Evolutionary conservation across 2,888 invertebrate genomes (phyloP).

Genomic region (Perithous albicinctus): DNA sequence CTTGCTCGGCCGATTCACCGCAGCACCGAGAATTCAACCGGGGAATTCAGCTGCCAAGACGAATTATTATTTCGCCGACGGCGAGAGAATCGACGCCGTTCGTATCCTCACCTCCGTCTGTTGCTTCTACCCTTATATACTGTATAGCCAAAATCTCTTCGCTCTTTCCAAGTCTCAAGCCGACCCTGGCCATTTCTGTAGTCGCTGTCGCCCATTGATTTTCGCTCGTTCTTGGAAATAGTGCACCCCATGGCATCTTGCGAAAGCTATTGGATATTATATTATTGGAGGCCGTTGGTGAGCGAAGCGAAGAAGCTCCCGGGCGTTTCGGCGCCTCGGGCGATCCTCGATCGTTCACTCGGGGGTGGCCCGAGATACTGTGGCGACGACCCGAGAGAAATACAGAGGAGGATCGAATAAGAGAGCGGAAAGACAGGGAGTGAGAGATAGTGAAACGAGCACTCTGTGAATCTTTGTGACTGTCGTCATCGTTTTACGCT

Average conservation of each 20-base stretch:
- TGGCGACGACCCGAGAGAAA: constrained; percentile 42
- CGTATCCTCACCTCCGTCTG: constrained; percentile 29
- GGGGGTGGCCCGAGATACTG: constrained; percentile 3
- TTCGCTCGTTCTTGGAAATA: constrained; percentile 65
- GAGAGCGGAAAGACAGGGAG: constrained; percentile 22
- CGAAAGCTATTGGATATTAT: constrained; percentile 64
- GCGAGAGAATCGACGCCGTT: constrained; percentile 65
- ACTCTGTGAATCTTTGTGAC: constrained; percentile 18
- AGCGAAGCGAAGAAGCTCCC: constrained; percentile 21
- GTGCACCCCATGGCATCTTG: constrained; percentile 52
- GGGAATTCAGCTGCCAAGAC: constrained; percentile 63
- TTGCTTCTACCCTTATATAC: constrained; percentile 33
- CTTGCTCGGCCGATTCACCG: constrained; percentile 34
- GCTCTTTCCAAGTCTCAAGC: constrained; percentile 21
- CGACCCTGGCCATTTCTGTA: constrained; percentile 52
- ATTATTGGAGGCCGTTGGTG: constrained; percentile 49
- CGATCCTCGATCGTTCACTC: constrained; percentile 52
- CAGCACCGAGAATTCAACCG: constrained; percentile 15
- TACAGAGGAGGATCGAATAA: constrained; percentile 35
- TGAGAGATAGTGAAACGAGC: constrained; percentile 39
- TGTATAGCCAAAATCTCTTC: constrained; percentile 42
- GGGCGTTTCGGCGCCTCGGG: constrained; percentile 59
- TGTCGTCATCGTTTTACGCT: constrained; percentile 35
- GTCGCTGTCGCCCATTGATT: constrained; percentile 65
- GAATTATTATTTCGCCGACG: constrained; percentile 66